phyloP scores from a whole-genome alignment of 2,888 invertebrate genomes.

The Eumacrocentrus americanus region DNA sequence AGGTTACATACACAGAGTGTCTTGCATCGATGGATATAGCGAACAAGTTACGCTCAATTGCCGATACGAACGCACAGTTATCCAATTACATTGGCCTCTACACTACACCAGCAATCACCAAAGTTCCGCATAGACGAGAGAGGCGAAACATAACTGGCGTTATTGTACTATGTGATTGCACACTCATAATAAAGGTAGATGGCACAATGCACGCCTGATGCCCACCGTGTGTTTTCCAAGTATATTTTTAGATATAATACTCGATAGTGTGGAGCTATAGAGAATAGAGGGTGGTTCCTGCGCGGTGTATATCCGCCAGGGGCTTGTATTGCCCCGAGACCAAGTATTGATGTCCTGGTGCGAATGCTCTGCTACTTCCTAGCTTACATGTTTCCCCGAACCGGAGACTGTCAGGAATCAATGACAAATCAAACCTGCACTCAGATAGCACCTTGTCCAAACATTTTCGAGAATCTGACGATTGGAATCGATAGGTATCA shows the following conservation, averaged over 20 bases:
- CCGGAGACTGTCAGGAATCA: slow-evolving; percentile 49
- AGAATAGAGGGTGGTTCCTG: background rate
- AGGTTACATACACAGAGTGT: too few species aligned
- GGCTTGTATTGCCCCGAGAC: slow-evolving; percentile 23
- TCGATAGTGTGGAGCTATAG: background rate
- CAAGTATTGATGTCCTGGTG: slow-evolving; percentile 53
- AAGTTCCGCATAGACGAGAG: slow-evolving; percentile 33
- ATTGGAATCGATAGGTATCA: too few species aligned
- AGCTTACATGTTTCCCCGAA: slow-evolving; percentile 48
- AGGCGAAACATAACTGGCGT: slow-evolving; percentile 32
- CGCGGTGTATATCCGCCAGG: background rate
- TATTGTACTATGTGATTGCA: slow-evolving; percentile 20
- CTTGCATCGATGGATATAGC: slow-evolving; percentile 16
- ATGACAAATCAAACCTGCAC: slow-evolving; percentile 50
- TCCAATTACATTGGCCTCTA: slow-evolving; percentile 38
- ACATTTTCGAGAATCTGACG: too few species aligned
- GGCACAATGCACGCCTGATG: background rate
- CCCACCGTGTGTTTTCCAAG: background rate
- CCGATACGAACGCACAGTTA: slow-evolving; percentile 38
- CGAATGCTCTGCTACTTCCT: slow-evolving; percentile 50
- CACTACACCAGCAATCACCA: slow-evolving; percentile 36
- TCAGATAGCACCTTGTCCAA: too few species aligned
- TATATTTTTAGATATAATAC: background rate
- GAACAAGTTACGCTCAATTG: slow-evolving; percentile 40
- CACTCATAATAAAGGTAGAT: background rate